These are phyloP conservation scores for Myrmecophaga tridactyla DNA, from an alignment of 2,113 vertebrate species.

Conservation along the genomic window DNA sequence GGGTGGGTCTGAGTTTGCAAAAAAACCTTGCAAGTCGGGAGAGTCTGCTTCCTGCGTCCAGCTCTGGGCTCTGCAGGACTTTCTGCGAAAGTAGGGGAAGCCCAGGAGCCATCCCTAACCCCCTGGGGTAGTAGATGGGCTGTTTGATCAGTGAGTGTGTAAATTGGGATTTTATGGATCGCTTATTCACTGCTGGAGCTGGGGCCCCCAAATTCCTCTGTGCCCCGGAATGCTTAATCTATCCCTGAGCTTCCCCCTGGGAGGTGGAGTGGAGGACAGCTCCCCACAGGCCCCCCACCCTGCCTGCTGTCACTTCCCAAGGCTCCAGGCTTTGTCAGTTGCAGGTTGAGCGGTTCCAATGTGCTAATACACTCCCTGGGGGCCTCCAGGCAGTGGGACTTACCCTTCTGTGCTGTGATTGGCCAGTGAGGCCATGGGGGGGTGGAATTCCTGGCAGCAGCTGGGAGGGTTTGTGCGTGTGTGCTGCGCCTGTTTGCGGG, in stretches of 20 bases:
- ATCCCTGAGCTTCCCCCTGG: slow-evolving; percentile 24
- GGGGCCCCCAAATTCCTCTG: slow-evolving; percentile 72
- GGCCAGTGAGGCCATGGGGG: slow-evolving; percentile 20
- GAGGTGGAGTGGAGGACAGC: neutral
- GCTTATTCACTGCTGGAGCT: slow-evolving; percentile 66
- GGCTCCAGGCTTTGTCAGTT: slow-evolving; percentile 73
- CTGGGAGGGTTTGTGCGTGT: neutral
- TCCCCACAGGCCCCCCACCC: neutral
- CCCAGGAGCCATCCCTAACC: neutral
- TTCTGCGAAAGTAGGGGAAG: neutral
- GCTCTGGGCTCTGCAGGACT: neutral
- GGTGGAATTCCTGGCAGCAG: slow-evolving; percentile 41
- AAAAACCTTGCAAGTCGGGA: neutral
- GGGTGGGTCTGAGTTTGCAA: neutral
- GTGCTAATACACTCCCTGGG: slow-evolving; percentile 74
- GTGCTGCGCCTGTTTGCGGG: neutral
- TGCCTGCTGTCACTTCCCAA: slow-evolving; percentile 42
- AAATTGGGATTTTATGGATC: slow-evolving; percentile 73
- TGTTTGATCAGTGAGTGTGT: slow-evolving; percentile 74
- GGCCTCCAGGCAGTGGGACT: slow-evolving; percentile 57
- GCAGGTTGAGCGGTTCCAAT: slow-evolving; percentile 73
- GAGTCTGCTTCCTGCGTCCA: neutral
- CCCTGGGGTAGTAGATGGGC: slow-evolving; percentile 20
- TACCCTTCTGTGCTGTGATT: slow-evolving; percentile 55
- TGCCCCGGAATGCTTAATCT: slow-evolving; percentile 64